A percentile compares a stretch with the other conserved stretches of the same genome.
These are phyloP conservation scores for Drosophila grimshawi DNA, from an alignment of 1,140 invertebrate species.

Conservation along the genomic window DNA sequence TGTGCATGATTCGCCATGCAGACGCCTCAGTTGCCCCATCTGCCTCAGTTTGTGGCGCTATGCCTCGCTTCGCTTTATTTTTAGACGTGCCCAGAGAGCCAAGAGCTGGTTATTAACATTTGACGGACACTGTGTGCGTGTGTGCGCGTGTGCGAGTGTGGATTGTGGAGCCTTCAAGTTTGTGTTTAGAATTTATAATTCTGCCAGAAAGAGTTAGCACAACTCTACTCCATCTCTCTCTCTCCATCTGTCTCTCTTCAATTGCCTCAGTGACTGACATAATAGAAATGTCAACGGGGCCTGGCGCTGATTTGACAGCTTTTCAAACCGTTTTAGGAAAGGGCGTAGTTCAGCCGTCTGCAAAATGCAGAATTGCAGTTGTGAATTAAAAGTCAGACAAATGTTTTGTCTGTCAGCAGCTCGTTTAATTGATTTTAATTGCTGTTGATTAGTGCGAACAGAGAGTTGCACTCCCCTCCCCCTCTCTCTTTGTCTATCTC, in stretches of 20 bases:
- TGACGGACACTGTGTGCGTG: conserved; percentile 35
- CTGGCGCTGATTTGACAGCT: conserved; percentile 72
- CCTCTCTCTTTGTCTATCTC: too few relatives aligned
- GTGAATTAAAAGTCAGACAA: conserved; percentile 14
- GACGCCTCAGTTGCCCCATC: conserved; percentile 52
- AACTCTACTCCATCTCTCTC: neutral
- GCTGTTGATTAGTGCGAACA: conserved; percentile 64
- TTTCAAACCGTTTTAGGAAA: conserved; percentile 1
- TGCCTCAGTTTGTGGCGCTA: conserved; percentile 27
- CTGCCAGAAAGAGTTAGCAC: conserved; percentile 10
- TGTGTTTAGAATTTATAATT: conserved; percentile 74
- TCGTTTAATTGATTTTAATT: conserved; percentile 81
- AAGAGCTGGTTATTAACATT: conserved; percentile 71
- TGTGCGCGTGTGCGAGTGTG: conserved; percentile 10
- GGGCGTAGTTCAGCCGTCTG: neutral
- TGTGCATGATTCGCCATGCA: conserved; percentile 66
- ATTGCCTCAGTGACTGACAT: conserved; percentile 73
- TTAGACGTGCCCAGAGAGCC: conserved; percentile 39
- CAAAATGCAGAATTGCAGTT: neutral
- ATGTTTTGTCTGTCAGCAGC: conserved; percentile 64
- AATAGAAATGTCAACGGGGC: conserved; percentile 78
- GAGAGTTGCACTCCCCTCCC: conserved; percentile 16
- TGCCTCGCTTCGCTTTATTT: conserved; percentile 50
- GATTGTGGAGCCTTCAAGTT: conserved; percentile 20
- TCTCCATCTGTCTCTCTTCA: conserved; percentile 30